Evolutionary conservation across 2,888 invertebrate species (phyloP).

Genomic region (Coenonympha arcania): DNA sequence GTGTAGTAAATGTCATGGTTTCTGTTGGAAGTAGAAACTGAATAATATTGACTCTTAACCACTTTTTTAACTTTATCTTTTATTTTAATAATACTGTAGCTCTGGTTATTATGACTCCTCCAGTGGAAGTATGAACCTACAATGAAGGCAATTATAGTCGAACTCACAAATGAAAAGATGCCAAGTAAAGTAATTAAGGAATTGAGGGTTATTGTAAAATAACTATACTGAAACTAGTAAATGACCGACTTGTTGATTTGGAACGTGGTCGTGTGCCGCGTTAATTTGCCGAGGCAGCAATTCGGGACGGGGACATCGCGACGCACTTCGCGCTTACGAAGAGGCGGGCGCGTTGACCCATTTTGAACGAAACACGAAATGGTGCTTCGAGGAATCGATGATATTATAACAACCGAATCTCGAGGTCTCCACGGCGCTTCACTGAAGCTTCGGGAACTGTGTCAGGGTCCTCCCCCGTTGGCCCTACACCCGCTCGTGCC

Average conservation of each 20-base stretch:
- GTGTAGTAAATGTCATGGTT: constrained; percentile 36
- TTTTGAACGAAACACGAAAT: constrained; percentile 60
- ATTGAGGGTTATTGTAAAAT: constrained; percentile 30
- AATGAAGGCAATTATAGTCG: too few relatives aligned
- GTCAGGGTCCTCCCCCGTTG: constrained; percentile 68
- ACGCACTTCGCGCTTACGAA: constrained; percentile 48
- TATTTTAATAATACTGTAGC: too few relatives aligned
- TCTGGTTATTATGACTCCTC: too few relatives aligned
- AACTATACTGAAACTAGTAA: constrained; percentile 7
- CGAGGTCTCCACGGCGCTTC: constrained; percentile 60
- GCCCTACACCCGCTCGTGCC: constrained; percentile 51
- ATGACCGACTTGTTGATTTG: constrained; percentile 10
- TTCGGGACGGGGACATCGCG: constrained; percentile 62
- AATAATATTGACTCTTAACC: too few relatives aligned
- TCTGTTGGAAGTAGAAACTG: constrained; percentile 24
- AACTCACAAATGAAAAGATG: background rate
- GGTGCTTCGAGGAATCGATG: constrained; percentile 66
- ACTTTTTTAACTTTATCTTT: too few relatives aligned
- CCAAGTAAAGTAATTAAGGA: background rate
- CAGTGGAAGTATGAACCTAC: too few relatives aligned
- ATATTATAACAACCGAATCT: constrained; percentile 62
- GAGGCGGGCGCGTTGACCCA: constrained; percentile 62
- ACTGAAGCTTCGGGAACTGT: constrained; percentile 69
- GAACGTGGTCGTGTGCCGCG: constrained; percentile 18
- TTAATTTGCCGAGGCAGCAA: constrained; percentile 63